Evolutionary conservation across 2,888 invertebrate genomes (phyloP).

Genomic region (Agrenia bidenticulata): DNA sequence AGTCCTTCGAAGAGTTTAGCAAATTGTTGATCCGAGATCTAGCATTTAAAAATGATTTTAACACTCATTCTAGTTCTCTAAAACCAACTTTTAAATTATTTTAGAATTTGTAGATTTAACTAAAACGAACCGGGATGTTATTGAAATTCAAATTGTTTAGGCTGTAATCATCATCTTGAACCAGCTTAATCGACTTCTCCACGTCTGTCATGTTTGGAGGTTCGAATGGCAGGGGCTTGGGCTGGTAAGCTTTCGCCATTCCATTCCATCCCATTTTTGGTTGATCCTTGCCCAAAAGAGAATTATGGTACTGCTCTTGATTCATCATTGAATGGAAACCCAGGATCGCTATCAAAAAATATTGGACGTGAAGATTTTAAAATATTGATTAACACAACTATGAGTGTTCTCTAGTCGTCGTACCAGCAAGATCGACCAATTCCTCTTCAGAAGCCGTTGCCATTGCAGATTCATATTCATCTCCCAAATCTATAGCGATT

Average conservation of each 20-base stretch:
- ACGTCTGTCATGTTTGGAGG: conserved; percentile 96
- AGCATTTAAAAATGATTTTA: background rate
- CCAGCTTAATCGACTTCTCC: conserved; percentile 84
- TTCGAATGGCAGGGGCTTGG: conserved; percentile 87
- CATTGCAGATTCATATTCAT: conserved; percentile 90
- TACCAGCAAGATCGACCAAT: conserved; percentile 96
- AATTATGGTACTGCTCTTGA: conserved; percentile 87
- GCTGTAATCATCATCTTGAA: conserved; percentile 83
- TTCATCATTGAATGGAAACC: conserved; percentile 99
- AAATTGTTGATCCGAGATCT: conserved; percentile 96
- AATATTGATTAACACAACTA: background rate
- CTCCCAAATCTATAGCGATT: conserved; percentile 88
- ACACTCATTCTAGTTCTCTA: too few species aligned
- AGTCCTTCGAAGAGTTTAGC: conserved; percentile 83
- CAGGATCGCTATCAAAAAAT: conserved; percentile 74
- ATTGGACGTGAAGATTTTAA: background rate
- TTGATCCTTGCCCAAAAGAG: conserved; percentile 86
- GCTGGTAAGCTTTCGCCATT: conserved; percentile 92
- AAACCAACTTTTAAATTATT: too few species aligned
- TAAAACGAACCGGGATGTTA: conserved; percentile 85
- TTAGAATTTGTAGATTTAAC: too few species aligned
- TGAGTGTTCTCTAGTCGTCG: conserved; percentile 26
- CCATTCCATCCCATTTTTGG: conserved; percentile 72
- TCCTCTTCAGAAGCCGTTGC: conserved; percentile 87
- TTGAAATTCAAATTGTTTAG: conserved; percentile 96